Percentiles rank a stretch among this genome's conserved stretches.
These are phyloP conservation scores for Calliopum simillimum DNA, from an alignment of 2,888 invertebrate species.

Conservation along the genomic window DNA sequence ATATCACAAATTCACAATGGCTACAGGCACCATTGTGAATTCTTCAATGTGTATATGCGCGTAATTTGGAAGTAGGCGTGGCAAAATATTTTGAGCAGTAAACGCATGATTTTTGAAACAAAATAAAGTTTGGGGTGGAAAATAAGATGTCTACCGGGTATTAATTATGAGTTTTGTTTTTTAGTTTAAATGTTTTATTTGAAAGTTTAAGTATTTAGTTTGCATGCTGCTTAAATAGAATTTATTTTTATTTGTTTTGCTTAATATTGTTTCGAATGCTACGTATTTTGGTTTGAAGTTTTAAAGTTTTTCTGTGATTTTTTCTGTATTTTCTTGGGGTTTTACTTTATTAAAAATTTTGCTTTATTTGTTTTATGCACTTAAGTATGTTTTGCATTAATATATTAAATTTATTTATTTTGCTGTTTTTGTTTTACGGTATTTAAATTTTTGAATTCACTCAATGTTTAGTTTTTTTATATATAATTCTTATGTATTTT, in stretches of 20 bases:
- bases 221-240: not conserved
- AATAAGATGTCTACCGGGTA: not conserved
- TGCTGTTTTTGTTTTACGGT: conserved; percentile 42
- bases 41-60: not conserved
- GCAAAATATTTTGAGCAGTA: not conserved
- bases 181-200: not conserved
- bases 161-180: not conserved
- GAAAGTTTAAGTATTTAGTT: not conserved
- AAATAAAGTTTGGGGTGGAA: not conserved
- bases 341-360: not conserved
- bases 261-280: conserved; percentile 20
- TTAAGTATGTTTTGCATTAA: conserved; percentile 29
- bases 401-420: conserved; percentile 44
- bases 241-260: conserved; percentile 2
- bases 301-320: not conserved
- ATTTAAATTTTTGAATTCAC: conserved; percentile 42
- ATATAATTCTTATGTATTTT: no score
- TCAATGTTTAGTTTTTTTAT: conserved; percentile 35
- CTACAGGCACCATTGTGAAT: conserved; percentile 12
- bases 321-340: not conserved
- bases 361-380: not conserved
- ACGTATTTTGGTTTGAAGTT: conserved; percentile 22
- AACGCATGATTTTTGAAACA: not conserved
- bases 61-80: conserved; percentile 8
- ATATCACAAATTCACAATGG: conserved; percentile 31